Evolutionary conservation across 2,888 invertebrate species (phyloP), one percentile per base, ranked within the genome.

Genomic region (Corythucha ciliata): DNA sequence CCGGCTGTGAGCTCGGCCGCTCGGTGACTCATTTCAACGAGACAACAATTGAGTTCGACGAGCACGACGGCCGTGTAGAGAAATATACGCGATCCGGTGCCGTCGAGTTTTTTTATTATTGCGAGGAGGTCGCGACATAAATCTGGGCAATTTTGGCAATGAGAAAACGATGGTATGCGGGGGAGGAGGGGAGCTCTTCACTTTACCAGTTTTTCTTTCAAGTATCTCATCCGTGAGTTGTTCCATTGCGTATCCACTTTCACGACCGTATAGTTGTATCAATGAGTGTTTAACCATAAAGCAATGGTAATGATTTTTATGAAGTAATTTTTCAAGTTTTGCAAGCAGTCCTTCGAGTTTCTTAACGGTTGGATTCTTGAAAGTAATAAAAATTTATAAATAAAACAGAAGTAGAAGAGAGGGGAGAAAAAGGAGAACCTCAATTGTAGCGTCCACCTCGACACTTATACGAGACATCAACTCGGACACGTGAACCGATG

Each of bases 241-340:
- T 40, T 68, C 64, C 22, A 72, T 66, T 47, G 71, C 66, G 58
- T 78, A 78, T 21, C 77, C 80, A 34, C 73, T 69, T 56, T 82
- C 80, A 57, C 81, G 75, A 6, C 86, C 85, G 64, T 83, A 83
- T 44, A 89, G 66, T 64, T 90, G 90, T 46, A 89, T 73, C 25
- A 90, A 69, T 0, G 86, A 83, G 68, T 90, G 90, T 61, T 84
- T 83, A 7, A 88, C 75, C 0, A 83, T 78, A 62, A 85, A 86
- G 58, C 84, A 73, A 61, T 87, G 85, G 65, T 86, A 90, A 68
- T 90, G 90, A 64, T 86, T 80, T 0, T 83, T 81, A 69, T 90
- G 89, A 50, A 90, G 70, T 60, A 89, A 81, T 55, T 77, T 79
- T 2, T 80, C 75, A 46, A 88, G 68, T 59, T 84, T 81, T 41